These are phyloP conservation scores for Syrrhaptes paradoxus DNA, from an alignment of 2,113 vertebrate species.

Conservation along the genomic window DNA sequence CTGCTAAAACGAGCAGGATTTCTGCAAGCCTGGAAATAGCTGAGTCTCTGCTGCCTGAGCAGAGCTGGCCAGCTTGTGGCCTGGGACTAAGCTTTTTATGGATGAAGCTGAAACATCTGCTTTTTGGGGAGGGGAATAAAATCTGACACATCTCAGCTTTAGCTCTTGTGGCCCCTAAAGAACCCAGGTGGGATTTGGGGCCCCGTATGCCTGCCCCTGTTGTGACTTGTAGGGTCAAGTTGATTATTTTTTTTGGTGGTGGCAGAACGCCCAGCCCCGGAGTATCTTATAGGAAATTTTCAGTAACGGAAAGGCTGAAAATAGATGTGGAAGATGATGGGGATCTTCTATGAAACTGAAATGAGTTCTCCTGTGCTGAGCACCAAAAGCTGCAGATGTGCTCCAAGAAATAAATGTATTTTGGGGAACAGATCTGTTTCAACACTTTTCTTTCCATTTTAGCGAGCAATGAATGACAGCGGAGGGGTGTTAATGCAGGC, in stretches of 20 bases:
- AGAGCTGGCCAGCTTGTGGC: background rate
- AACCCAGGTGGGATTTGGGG: background rate
- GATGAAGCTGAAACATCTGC: background rate
- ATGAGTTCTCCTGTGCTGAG: background rate
- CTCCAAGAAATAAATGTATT: background rate
- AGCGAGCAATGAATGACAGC: background rate
- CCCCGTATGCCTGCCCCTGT: background rate
- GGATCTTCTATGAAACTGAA: background rate
- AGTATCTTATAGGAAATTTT: background rate
- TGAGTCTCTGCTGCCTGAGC: background rate
- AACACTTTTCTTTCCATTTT: background rate
- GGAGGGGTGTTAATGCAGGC: background rate
- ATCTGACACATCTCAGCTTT: background rate
- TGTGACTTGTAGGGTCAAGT: background rate
- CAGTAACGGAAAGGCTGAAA: background rate
- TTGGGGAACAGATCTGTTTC: background rate
- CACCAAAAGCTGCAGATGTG: background rate
- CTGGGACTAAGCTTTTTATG: background rate
- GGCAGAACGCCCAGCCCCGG: background rate
- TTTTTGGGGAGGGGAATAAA: background rate
- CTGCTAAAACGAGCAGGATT: background rate
- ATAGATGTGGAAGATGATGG: background rate
- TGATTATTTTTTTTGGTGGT: background rate
- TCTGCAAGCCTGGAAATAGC: background rate
- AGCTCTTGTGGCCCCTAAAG: background rate